Percentiles rank a stretch among this genome's conserved stretches.
Conservation (phyloP, 2,113 vertebrate species). For the Mola mola region DNA sequence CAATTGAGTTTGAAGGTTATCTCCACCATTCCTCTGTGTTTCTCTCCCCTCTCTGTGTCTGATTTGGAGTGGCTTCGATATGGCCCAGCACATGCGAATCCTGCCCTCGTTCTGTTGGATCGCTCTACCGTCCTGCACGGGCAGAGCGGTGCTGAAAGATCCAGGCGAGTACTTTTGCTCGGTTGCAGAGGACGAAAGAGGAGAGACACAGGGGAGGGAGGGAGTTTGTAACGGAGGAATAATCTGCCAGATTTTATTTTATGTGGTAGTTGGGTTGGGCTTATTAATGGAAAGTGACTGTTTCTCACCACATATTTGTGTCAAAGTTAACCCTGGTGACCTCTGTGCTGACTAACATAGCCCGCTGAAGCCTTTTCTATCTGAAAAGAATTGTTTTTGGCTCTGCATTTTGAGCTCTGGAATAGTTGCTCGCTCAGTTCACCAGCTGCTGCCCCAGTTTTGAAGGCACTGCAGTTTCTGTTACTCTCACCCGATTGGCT, state of each 20-base stretch:
- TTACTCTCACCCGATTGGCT: constrained; percentile 51
- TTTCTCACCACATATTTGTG: constrained; percentile 22
- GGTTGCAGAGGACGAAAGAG: constrained; percentile 31
- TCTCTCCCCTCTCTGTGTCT: not conserved
- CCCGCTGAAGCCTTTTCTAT: constrained; percentile 3
- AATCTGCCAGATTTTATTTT: constrained; percentile 35
- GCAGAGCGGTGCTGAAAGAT: constrained; percentile 65
- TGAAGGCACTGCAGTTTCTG: constrained; percentile 34
- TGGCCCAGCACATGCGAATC: constrained; percentile 5
- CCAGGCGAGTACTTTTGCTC: constrained; percentile 34
- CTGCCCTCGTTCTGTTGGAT: constrained; percentile 71
- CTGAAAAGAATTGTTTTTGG: constrained; percentile 9
- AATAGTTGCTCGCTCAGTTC: constrained; percentile 30
- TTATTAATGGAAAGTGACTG: constrained; percentile 15
- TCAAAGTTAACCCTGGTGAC: constrained; percentile 20
- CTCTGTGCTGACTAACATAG: constrained; percentile 9
- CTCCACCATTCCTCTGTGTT: not conserved
- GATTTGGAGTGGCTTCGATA: not conserved
- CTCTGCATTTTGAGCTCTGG: constrained; percentile 28
- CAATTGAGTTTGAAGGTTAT: not conserved
- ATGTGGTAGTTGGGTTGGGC: not conserved
- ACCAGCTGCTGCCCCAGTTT: constrained; percentile 71
- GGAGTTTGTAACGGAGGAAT: constrained; percentile 14
- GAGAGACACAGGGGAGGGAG: not conserved
- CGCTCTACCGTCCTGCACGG: constrained; percentile 39